Percentiles rank a stretch among this genome's conserved stretches.
These are phyloP conservation scores for Protobothrops flavoviridis DNA, from an alignment of 2,113 vertebrate species.

Conservation along the genomic window DNA sequence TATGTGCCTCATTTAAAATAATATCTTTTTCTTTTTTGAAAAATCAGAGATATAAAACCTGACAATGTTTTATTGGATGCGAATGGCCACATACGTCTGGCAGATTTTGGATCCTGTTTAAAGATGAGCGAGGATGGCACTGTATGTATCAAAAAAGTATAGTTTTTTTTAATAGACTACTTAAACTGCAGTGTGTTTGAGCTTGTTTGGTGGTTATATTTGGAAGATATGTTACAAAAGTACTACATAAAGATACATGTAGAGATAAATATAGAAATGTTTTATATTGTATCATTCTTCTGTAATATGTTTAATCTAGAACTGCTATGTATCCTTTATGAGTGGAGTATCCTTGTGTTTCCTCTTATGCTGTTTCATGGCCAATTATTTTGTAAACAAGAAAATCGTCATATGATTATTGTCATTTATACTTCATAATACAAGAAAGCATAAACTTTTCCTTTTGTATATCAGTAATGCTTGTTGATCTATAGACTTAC, in stretches of 20 bases:
- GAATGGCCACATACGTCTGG: constrained; percentile 94
- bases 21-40: constrained; percentile 22
- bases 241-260: not conserved
- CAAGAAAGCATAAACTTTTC: not conserved
- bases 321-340: not conserved
- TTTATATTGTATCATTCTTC: not conserved
- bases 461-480: constrained; percentile 1
- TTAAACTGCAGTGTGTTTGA: not conserved
- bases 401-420: not conserved
- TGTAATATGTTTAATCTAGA: not conserved
- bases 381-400: not conserved
- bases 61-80: constrained; percentile 94
- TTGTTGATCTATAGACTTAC: not conserved
- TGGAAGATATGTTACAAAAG: not conserved
- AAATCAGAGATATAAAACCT: constrained; percentile 91
- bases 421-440: not conserved
- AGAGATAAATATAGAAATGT: not conserved
- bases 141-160: constrained; percentile 73
- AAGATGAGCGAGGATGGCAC: constrained; percentile 96
- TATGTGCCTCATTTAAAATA: not conserved
- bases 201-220: not conserved
- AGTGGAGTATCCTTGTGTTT: not conserved
- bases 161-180: not conserved
- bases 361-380: not conserved
- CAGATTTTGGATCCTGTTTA: constrained; percentile 96